Evolutionary conservation across 2,797 vertebrate genomes (phyloP).

Genomic region (Cyprinodon diabolis): DNA sequence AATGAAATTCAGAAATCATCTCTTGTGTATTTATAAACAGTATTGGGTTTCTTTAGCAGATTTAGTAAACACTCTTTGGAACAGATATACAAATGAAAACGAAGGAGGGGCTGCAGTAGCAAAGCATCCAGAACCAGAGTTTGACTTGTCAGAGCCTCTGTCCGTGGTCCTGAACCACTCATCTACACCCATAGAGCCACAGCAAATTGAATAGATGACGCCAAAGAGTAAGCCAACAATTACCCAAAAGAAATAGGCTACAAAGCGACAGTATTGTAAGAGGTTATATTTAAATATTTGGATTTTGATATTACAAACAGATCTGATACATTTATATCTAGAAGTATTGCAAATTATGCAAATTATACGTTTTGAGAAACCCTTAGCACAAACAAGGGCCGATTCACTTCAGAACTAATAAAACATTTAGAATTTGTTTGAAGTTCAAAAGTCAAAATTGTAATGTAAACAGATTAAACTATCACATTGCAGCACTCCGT

Average conservation of each 20-base stretch:
- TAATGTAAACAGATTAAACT: constrained; percentile 47
- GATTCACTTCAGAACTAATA: constrained; percentile 44
- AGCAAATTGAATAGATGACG: constrained; percentile 49
- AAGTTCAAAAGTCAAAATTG: constrained; percentile 56
- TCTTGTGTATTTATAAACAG: neutral
- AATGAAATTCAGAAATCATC: neutral
- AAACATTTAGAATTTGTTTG: constrained; percentile 54
- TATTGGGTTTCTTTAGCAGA: neutral
- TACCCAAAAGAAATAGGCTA: neutral
- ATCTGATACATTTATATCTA: no score
- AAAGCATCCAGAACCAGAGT: constrained; percentile 68
- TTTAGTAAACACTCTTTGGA: neutral
- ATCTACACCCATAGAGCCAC: constrained; percentile 69
- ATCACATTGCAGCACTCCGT: constrained; percentile 22
- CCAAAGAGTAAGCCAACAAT: constrained; percentile 7
- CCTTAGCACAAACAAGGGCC: constrained; percentile 10
- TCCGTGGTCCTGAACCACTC: constrained; percentile 84
- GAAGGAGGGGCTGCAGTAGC: constrained; percentile 46
- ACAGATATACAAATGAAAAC: constrained; percentile 11
- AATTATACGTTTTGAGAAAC: constrained; percentile 12
- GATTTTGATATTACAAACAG: neutral
- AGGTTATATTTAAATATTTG: no score
- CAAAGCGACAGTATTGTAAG: neutral
- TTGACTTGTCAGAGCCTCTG: constrained; percentile 77
- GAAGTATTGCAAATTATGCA: no score